Evolutionary conservation across 2,113 vertebrate genomes (phyloP).

Genomic region (Pongo abelii): DNA sequence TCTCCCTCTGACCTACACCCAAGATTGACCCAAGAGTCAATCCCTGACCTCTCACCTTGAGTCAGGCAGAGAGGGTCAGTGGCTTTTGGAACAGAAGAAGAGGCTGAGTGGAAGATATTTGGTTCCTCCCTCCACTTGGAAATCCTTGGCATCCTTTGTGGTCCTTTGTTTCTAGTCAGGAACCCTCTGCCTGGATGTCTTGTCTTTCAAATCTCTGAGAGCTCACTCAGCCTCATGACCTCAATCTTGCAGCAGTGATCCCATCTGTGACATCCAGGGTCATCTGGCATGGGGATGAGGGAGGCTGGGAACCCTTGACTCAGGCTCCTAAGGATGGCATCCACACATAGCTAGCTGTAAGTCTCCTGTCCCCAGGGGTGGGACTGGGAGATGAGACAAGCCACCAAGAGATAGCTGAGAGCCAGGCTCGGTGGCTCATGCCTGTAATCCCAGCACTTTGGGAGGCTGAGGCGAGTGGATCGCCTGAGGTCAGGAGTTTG

Average conservation of each 20-base stretch:
- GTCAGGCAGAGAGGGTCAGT: neutral
- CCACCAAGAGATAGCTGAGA: neutral
- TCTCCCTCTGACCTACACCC: neutral
- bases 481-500: too few species aligned
- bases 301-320: neutral
- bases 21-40: neutral
- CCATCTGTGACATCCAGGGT: neutral
- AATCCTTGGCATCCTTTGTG: neutral
- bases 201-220: slow-evolving; percentile 56
- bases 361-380: neutral
- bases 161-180: slow-evolving; percentile 15
- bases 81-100: neutral
- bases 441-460: too few species aligned
- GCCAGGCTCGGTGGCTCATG: too few species aligned
- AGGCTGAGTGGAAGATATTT: neutral
- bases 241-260: slow-evolving; percentile 60
- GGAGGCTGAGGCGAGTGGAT: too few species aligned
- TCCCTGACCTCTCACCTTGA: slow-evolving; percentile 17
- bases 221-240: slow-evolving; percentile 39
- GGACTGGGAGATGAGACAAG: neutral
- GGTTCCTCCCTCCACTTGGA: neutral
- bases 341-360: neutral
- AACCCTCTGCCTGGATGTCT: neutral
- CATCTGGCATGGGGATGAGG: neutral
- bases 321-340: neutral